phyloP scores from a whole-genome alignment of 2,888 invertebrate genomes.

The Amiota communis region DNA sequence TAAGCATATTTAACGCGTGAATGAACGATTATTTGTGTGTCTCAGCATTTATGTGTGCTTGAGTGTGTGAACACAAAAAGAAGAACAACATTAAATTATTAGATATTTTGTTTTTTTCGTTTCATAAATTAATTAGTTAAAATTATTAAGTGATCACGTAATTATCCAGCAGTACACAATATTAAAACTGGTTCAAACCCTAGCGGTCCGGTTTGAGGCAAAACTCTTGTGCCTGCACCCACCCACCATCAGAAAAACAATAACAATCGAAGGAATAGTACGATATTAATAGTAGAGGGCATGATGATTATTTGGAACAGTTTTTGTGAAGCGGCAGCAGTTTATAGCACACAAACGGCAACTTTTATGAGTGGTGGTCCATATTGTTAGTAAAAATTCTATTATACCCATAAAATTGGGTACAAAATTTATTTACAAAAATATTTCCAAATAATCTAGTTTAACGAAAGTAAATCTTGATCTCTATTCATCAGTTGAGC shows the following conservation, averaged over 20 bases:
- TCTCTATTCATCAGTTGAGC: too few species aligned
- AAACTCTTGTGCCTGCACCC: too few species aligned
- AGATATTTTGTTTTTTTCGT: background rate
- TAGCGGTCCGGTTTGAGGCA: background rate
- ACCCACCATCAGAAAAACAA: too few species aligned
- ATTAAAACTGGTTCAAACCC: slow-evolving; percentile 13
- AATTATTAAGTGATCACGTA: slow-evolving; percentile 15
- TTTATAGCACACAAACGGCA: slow-evolving; percentile 71
- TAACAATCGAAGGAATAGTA: too few species aligned
- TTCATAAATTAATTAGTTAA: slow-evolving; percentile 13
- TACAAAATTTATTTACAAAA: background rate
- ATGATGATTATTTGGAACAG: slow-evolving; percentile 72
- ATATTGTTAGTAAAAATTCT: slow-evolving; percentile 67
- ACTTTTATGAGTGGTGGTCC: slow-evolving; percentile 69
- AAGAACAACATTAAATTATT: background rate
- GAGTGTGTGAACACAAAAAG: too few species aligned
- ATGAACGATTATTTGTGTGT: too few species aligned
- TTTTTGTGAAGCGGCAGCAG: slow-evolving; percentile 71
- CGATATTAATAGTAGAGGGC: background rate
- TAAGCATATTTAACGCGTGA: slow-evolving; percentile 15
- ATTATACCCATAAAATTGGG: background rate
- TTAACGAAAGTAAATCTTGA: too few species aligned
- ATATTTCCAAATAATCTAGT: too few species aligned
- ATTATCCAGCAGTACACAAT: slow-evolving; percentile 4
- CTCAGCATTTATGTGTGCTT: too few species aligned